Conservation (phyloP, 2,113 vertebrate species). For the Sardina pilchardus region DNA sequence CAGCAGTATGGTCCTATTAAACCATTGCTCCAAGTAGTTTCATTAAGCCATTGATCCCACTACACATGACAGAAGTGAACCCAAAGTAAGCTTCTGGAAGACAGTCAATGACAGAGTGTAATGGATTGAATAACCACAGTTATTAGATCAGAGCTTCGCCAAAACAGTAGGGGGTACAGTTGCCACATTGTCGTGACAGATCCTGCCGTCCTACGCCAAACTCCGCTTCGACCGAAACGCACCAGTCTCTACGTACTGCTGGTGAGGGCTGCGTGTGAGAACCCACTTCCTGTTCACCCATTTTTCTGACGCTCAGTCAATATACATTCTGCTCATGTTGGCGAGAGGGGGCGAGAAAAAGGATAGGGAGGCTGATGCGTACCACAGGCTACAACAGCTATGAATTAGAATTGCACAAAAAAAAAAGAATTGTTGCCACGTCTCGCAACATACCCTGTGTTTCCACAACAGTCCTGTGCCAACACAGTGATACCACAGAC, state of each 20-base stretch:
- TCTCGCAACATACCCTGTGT: slow-evolving; percentile 1
- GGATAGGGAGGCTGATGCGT: background rate
- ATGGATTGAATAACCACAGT: background rate
- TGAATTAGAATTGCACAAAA: background rate
- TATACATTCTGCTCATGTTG: background rate
- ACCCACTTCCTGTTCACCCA: background rate
- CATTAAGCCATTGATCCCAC: background rate
- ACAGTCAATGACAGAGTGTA: background rate
- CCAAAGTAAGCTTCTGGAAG: background rate
- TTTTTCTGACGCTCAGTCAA: background rate
- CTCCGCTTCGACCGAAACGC: background rate
- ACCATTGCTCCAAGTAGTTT: slow-evolving; percentile 25
- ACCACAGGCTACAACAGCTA: background rate
- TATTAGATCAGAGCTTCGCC: background rate
- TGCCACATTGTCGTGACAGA: background rate
- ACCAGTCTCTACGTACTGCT: background rate
- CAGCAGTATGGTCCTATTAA: slow-evolving; percentile 28
- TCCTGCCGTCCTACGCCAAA: slow-evolving; percentile 13
- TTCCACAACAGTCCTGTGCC: slow-evolving; percentile 9
- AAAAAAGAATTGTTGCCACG: background rate
- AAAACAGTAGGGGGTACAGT: background rate
- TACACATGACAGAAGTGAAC: background rate
- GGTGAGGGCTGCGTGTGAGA: background rate
- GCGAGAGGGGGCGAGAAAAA: background rate
- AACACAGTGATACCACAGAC: background rate